A percentile compares a stretch with the other conserved stretches of the same genome.
Conservation (phyloP, 2,888 invertebrate species). For the Melolontha melolontha region DNA sequence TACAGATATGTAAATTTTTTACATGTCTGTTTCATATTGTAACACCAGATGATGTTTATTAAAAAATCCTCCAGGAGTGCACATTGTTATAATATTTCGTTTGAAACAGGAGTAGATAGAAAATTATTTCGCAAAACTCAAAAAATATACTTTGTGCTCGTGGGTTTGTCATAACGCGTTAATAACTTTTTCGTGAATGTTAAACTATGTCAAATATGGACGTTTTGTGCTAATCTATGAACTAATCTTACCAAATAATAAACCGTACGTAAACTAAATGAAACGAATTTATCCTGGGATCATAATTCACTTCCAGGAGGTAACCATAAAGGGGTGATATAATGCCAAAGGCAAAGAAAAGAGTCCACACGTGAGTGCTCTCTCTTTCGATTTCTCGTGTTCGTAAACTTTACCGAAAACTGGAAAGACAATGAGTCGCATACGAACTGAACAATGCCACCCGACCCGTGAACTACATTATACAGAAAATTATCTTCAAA, state of each 20-base stretch:
- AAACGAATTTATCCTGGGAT: constrained; percentile 18
- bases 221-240: constrained; percentile 12
- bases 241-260: constrained; percentile 20
- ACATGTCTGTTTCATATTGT: no score
- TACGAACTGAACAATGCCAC: constrained; percentile 35
- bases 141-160: no score
- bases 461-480: constrained; percentile 35
- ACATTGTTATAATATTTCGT: no score
- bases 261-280: constrained; percentile 17
- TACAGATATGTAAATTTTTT: no score
- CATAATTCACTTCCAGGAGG: constrained; percentile 12
- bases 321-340: constrained; percentile 20
- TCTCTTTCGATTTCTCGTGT: constrained; percentile 21
- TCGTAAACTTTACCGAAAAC: constrained; percentile 29
- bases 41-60: no score
- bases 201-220: no score
- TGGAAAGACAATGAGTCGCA: constrained; percentile 34
- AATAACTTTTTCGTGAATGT: no score
- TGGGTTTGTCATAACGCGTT: no score
- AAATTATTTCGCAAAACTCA: no score
- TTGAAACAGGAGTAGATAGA: no score
- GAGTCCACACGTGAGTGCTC: constrained; percentile 26
- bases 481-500: constrained; percentile 41
- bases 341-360: constrained; percentile 17
- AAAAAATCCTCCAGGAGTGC: no score